Evolutionary conservation across 2,888 invertebrate species (phyloP), one percentile per base, ranked within the genome.

Genomic region (Sarcophaga subvicina): DNA sequence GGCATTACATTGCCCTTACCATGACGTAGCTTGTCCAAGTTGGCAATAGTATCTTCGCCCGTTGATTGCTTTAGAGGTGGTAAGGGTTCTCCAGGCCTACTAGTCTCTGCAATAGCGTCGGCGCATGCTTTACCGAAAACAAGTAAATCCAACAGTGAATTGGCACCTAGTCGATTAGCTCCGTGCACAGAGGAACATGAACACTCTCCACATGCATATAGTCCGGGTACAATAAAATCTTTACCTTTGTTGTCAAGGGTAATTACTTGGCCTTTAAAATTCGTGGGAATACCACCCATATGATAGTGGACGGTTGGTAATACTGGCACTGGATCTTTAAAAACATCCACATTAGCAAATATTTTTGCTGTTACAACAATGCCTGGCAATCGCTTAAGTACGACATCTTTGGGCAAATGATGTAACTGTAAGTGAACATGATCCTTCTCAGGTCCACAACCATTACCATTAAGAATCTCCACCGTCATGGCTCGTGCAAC

Each of bases 311-410:
- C 99, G 0, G 99, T 99, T 12, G 99, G 99, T 89, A 99, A 94
- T 20, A 99, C 99, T 0, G 99, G 99, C 90, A 99, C 98, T n/a
- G 99, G 98, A 90, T 99, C 99, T 90, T 98, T 96, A 17, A 98
- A 98, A n/a, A 99, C 99, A 94, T 99, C 99, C 11, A 99, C 99
- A n/a, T 99, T 99, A 47, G 99, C 98, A 94, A 99, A 99, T 92
- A 99, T 98, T 97, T 97, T 98, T 3, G 99, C 99, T 0, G 99
- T 99, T 94, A 99, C 99, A 0, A 98, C 97, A 93, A 99, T 99
- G 87, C 99, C 99, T 59, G 98, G 98, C 90, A 98, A 94, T 49
- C 97, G 95, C 89, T 95, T 94, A 70, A 95, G 95, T 88, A 99
- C 95, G 92, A 98, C 98, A 86, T 99, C 98, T 49, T 97, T 96